Percentiles rank a stretch among this genome's conserved stretches.
Conservation (phyloP, 1,140 invertebrate genomes). For the Nasonia giraulti region DNA sequence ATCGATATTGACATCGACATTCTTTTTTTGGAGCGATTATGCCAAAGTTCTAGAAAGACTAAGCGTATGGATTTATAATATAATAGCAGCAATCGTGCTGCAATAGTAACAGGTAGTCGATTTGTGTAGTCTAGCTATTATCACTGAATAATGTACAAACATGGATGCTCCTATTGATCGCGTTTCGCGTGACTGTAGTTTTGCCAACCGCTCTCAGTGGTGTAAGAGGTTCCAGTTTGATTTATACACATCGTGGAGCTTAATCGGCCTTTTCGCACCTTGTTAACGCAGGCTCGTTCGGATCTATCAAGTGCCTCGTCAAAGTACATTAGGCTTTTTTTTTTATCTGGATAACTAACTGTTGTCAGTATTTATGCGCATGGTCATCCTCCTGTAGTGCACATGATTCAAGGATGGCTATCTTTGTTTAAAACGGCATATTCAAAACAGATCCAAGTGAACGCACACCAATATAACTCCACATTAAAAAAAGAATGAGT, state of each 20-base stretch:
- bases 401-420: too few relatives aligned
- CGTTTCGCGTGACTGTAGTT: not conserved
- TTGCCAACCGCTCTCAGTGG: not conserved
- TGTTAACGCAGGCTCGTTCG: too few relatives aligned
- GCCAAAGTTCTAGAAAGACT: not conserved
- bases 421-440: too few relatives aligned
- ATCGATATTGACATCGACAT: not conserved
- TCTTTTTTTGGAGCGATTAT: not conserved
- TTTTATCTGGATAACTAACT: too few relatives aligned
- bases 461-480: too few relatives aligned
- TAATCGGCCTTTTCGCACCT: not conserved
- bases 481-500: not conserved
- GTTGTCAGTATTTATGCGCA: too few relatives aligned
- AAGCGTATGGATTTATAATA: not conserved
- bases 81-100: not conserved
- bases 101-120: conserved; percentile 15
- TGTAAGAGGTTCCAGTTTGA: not conserved
- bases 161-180: conserved; percentile 33
- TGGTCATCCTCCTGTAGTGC: too few relatives aligned
- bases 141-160: conserved; percentile 2
- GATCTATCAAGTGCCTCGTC: too few relatives aligned
- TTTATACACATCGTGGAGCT: not conserved
- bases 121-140: not conserved
- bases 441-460: too few relatives aligned
- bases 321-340: too few relatives aligned